Conservation (phyloP, 2,113 vertebrate species). For the Leucopternis melanops region DNA sequence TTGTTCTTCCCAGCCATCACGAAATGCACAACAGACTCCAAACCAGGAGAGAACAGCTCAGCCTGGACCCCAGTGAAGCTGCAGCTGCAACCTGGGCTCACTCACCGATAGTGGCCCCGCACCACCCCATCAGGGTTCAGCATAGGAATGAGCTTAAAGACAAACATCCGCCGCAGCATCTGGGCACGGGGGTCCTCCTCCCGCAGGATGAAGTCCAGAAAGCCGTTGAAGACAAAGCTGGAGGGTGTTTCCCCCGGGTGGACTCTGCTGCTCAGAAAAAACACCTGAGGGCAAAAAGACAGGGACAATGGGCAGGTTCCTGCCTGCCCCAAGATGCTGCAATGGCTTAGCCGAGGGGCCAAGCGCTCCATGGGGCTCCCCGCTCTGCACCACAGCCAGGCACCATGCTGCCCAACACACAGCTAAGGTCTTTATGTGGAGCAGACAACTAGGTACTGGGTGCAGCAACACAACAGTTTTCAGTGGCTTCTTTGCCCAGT, state of each 20-base stretch:
- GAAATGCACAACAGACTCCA: not conserved
- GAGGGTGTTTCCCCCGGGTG: constrained; percentile 96
- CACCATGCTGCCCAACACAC: accelerated
- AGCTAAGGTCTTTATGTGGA: not conserved
- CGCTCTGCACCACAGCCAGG: too few species aligned
- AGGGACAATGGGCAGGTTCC: not conserved
- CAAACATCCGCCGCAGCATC: constrained; percentile 85
- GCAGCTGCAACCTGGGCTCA: not conserved
- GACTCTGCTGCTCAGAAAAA: constrained; percentile 95
- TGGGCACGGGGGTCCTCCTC: constrained; percentile 91
- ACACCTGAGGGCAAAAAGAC: constrained; percentile 73
- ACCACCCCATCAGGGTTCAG: constrained; percentile 95
- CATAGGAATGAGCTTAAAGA: constrained; percentile 98
- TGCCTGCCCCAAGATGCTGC: accelerated
- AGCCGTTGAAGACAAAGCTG: constrained; percentile 96
- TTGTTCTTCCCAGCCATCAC: accelerated
- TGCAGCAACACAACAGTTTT: not conserved
- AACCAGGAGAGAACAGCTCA: not conserved
- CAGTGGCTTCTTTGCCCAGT: not conserved
- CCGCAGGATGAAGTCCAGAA: constrained; percentile 91
- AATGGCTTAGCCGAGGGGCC: not conserved
- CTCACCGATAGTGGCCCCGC: constrained; percentile 93
- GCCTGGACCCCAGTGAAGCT: accelerated
- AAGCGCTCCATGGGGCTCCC: not conserved
- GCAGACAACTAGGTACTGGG: too few species aligned